Evolutionary conservation across 2,888 invertebrate genomes (phyloP).

Genomic region (Cecidostiba fungosa): DNA sequence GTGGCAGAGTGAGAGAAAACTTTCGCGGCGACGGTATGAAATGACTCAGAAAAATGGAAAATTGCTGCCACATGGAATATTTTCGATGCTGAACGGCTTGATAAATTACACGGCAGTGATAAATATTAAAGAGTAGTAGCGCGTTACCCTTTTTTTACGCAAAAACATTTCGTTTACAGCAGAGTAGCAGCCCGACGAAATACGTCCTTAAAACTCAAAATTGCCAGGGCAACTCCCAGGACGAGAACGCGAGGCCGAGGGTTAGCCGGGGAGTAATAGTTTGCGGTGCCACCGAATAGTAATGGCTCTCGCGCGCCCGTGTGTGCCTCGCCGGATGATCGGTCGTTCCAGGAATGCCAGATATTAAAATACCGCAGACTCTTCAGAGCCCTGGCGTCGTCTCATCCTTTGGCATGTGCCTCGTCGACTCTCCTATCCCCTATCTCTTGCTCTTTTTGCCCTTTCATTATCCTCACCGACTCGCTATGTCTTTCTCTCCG

Average conservation of each 20-base stretch:
- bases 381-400: conserved; percentile 69
- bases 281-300: conserved; percentile 36
- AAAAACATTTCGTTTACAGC: too few relatives aligned
- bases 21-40: not conserved
- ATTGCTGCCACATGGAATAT: not conserved
- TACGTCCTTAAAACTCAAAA: not conserved
- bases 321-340: conserved; percentile 70
- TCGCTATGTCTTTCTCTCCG: not conserved
- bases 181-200: too few relatives aligned
- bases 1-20: not conserved
- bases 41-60: conserved; percentile 14
- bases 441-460: not conserved
- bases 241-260: not conserved
- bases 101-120: too few relatives aligned
- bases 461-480: not conserved
- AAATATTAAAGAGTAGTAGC: not conserved
- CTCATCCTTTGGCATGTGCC: conserved; percentile 59
- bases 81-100: too few relatives aligned
- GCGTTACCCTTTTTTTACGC: too few relatives aligned
- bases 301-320: conserved; percentile 25
- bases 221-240: not conserved
- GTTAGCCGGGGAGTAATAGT: conserved; percentile 25
- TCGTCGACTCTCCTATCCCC: conserved; percentile 32
- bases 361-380: conserved; percentile 79
- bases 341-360: conserved; percentile 78